A percentile compares a stretch with the other conserved stretches of the same genome.
Conservation (phyloP, 30 jellyfish, hydroid and myxozoan genomes). For the Cassiopea xamachana region DNA sequence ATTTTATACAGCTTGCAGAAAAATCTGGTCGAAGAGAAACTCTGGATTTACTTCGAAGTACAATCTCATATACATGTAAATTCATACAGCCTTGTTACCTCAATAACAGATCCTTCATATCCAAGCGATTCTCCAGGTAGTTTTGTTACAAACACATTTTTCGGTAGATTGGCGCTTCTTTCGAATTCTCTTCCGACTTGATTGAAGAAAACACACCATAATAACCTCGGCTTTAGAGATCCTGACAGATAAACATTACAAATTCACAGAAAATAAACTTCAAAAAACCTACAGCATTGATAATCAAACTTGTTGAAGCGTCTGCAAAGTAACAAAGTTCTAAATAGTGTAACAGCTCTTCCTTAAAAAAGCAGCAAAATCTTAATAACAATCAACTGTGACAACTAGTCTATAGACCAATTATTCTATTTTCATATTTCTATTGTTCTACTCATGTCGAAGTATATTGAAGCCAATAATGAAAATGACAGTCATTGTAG, state of each 20-base stretch:
- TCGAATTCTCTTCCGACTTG: conserved; percentile 6
- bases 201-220: conserved; percentile 36
- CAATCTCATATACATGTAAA: not conserved
- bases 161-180: not conserved
- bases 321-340: too few relatives aligned
- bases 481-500: too few relatives aligned
- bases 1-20: too few relatives aligned
- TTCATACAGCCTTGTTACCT: not conserved
- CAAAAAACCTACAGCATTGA: not conserved
- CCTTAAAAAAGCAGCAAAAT: too few relatives aligned
- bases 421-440: too few relatives aligned
- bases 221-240: not conserved
- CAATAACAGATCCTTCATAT: conserved; percentile 6
- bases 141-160: conserved; percentile 11
- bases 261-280: not conserved
- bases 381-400: too few relatives aligned
- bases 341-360: too few relatives aligned
- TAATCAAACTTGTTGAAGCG: too few relatives aligned
- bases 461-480: too few relatives aligned
- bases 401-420: too few relatives aligned
- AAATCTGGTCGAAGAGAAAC: not conserved
- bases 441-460: too few relatives aligned
- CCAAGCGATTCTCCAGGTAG: conserved; percentile 38
- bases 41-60: too few relatives aligned
- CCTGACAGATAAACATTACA: not conserved